These are phyloP conservation scores for Microcebus murinus DNA, from an alignment of 2,113 vertebrate species.

Conservation along the genomic window DNA sequence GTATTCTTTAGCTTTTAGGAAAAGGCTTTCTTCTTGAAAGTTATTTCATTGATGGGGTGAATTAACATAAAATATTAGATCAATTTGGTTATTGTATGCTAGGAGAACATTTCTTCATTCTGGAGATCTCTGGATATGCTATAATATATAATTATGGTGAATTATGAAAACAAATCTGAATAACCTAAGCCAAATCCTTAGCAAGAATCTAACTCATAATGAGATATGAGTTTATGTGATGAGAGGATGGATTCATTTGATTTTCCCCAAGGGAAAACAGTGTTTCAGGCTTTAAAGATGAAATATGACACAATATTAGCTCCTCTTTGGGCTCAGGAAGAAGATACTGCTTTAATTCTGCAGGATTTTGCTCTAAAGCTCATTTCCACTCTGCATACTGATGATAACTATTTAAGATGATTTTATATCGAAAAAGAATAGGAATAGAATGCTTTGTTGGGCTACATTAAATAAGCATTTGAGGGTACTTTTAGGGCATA, in stretches of 20 bases:
- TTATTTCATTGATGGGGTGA: not conserved
- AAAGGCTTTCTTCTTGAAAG: not conserved
- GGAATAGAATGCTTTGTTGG: constrained; percentile 39
- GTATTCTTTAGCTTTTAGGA: not conserved
- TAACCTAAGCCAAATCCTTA: constrained; percentile 47
- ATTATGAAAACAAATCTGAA: constrained; percentile 48
- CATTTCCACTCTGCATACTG: constrained; percentile 59
- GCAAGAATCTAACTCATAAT: constrained; percentile 50
- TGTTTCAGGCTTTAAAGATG: constrained; percentile 79
- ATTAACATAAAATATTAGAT: not conserved
- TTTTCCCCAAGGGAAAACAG: constrained; percentile 73
- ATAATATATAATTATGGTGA: not conserved
- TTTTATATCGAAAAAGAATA: constrained; percentile 50
- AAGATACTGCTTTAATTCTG: constrained; percentile 74
- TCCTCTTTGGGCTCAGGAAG: constrained; percentile 63
- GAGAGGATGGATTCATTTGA: constrained; percentile 73
- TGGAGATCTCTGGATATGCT: not conserved
- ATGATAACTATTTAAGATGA: constrained; percentile 67
- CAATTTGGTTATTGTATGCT: not conserved
- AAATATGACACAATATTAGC: constrained; percentile 65
- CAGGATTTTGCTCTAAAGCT: constrained; percentile 61
- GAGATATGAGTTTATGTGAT: constrained; percentile 73
- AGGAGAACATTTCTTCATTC: not conserved
- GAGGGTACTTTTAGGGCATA: not conserved
- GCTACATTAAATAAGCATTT: constrained; percentile 54